Percentiles rank a stretch among this genome's conserved stretches.
Conservation (phyloP, 2,888 invertebrate species). For the Phoenoteleia sp. region DNA sequence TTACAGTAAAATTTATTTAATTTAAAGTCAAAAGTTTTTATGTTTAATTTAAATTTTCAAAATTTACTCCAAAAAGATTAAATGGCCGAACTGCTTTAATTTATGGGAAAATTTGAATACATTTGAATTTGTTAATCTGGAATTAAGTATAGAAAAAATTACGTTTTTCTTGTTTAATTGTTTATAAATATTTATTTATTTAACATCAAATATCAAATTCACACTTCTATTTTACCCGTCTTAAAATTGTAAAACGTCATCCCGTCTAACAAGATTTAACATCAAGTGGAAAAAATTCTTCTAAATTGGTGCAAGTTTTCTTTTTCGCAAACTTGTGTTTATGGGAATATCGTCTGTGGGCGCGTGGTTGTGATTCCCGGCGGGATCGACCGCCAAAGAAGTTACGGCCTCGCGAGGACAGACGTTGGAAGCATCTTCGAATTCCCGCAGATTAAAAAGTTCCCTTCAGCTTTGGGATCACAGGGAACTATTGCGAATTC, state of each 20-base stretch:
- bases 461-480: conserved; percentile 69
- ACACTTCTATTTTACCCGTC: neutral
- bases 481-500: conserved; percentile 72
- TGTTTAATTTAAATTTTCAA: too few species aligned
- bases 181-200: too few species aligned
- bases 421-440: conserved; percentile 70
- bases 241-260: neutral
- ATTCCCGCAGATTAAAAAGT: conserved; percentile 75
- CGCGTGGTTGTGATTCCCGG: conserved; percentile 31
- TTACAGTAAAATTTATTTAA: too few species aligned
- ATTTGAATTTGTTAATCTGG: too few species aligned
- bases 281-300: conserved; percentile 65
- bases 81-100: too few species aligned
- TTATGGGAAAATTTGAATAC: too few species aligned
- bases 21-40: too few species aligned
- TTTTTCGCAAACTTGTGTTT: conserved; percentile 61
- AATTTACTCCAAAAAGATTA: too few species aligned
- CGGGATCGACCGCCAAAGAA: conserved; percentile 62
- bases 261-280: conserved; percentile 41
- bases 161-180: too few species aligned
- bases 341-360: conserved; percentile 63
- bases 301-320: conserved; percentile 60
- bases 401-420: conserved; percentile 65
- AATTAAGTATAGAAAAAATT: too few species aligned
- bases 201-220: too few species aligned